Base-by-base conservation (phyloP, 2,797 vertebrate species). In the Coregonus sp. region DNA sequence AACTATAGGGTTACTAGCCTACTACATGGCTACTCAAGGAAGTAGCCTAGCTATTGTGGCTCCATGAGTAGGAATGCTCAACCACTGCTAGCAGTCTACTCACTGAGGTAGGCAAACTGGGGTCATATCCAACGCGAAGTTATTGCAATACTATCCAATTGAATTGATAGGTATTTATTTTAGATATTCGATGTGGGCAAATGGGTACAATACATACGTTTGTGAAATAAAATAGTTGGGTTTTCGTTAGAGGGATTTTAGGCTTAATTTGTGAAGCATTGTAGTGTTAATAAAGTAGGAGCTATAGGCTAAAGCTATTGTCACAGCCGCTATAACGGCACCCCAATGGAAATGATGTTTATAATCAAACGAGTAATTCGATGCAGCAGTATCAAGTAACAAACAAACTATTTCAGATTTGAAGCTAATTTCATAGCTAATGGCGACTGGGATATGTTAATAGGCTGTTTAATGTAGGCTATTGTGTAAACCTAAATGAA, bases 11-110 rank as follows among this genome's bases (percentile, higher is more conserved):
- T 11, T 18, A 71, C 77, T 52, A 78, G 79, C 37, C 78, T 76
- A 78, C 83, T 75, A 47, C 77, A 86, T 77, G 14, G 25, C 29
- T 33, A 68, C 33, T 63, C 20, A 63, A 63, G 9, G 20, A 61
- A 20, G 59, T 25, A 63, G n/a, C 5, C 18, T 59, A 59, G 56
- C 56, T 15, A 59, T 59, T 59, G 6, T 59, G 59, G 9, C 20
- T 63, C 9, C 59, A 63, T 63, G 6, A 25, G 59, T 25, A 63
- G n/a, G 59, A 25, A 25, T 63, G 25, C 16, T 9, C 20, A 63
- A 4, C 20, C 2, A 3, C 20, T 63, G 59, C 25, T 29, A 5
- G 56, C 6, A 6, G 56, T 61, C n/a, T 59, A 59, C 40, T 47
- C 9, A 9, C 40, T 47, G 40, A 47, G 40, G 40, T 47, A 11